A percentile compares a stretch with the other conserved stretches of the same genome.
These are phyloP conservation scores for Spodoptera picta DNA, from an alignment of 2,888 invertebrate genomes.

Conservation along the genomic window DNA sequence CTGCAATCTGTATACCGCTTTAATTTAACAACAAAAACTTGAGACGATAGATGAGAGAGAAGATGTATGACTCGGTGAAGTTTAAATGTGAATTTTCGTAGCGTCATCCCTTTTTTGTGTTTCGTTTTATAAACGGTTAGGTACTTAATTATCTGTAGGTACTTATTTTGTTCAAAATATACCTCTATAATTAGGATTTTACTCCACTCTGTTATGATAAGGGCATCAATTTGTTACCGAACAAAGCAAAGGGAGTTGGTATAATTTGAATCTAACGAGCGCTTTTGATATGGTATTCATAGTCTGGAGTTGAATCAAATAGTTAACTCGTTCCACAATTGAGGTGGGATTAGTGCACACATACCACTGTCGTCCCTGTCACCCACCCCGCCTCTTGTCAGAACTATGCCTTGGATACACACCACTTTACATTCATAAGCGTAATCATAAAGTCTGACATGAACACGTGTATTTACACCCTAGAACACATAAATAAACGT, in stretches of 20 bases:
- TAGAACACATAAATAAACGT: no score
- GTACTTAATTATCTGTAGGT: conserved; percentile 22
- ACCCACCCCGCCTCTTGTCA: no score
- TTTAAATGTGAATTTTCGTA: conserved; percentile 49
- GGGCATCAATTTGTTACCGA: conserved; percentile 48
- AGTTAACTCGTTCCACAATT: conserved; percentile 41
- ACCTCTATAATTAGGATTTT: conserved; percentile 37
- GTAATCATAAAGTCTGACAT: no score
- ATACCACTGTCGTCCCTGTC: not conserved
- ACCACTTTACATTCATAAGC: no score
- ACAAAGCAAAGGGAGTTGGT: conserved; percentile 44
- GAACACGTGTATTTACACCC: no score
- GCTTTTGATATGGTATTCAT: conserved; percentile 50
- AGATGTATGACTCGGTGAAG: conserved; percentile 48
- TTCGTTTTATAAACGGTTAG: conserved; percentile 24
- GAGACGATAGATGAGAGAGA: conserved; percentile 41
- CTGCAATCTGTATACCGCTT: conserved; percentile 36
- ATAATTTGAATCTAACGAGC: conserved; percentile 56
- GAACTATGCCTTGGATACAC: no score
- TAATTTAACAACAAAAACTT: conserved; percentile 49
- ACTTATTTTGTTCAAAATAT: conserved; percentile 21
- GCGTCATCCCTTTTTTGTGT: conserved; percentile 25
- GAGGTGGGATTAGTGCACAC: conserved; percentile 37
- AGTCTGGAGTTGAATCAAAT: conserved; percentile 46
- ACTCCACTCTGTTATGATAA: conserved; percentile 47